Conservation (phyloP, 2,797 vertebrate genomes). For the Erpetoichthys calabaricus region DNA sequence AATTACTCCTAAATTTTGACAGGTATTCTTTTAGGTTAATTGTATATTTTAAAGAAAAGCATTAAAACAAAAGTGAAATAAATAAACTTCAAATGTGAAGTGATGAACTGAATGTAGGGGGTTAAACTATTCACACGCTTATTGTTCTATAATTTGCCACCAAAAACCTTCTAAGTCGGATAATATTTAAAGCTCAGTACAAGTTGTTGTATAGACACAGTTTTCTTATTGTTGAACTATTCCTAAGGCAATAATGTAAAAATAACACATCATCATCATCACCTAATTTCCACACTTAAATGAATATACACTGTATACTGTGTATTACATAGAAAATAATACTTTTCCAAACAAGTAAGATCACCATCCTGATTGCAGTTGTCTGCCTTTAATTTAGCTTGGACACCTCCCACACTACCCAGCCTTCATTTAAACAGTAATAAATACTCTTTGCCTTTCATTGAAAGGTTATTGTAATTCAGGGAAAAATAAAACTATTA, state of each 20-base stretch:
- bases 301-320: constrained; percentile 2
- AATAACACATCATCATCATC: constrained; percentile 38
- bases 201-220: constrained; percentile 60
- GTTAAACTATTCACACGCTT: too few relatives aligned
- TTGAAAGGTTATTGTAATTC: neutral
- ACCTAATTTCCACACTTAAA: constrained; percentile 36
- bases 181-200: neutral
- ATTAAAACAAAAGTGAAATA: too few relatives aligned
- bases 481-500: neutral
- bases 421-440: neutral
- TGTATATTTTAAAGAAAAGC: too few relatives aligned
- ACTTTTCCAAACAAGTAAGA: neutral
- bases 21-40: too few relatives aligned
- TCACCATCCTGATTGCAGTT: constrained; percentile 39
- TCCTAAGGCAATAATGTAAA: constrained; percentile 49
- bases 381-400: constrained; percentile 41
- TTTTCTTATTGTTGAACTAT: constrained; percentile 30
- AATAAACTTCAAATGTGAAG: too few relatives aligned
- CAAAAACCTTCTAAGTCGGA: too few relatives aligned
- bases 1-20: too few relatives aligned
- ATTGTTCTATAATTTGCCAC: too few relatives aligned
- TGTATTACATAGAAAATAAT: constrained; percentile 17
- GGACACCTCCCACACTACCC: constrained; percentile 1
- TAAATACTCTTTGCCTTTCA: neutral
- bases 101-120: too few relatives aligned